Percentiles rank a stretch among this genome's conserved stretches.
These are phyloP conservation scores for Steinernema feltiae DNA, from an alignment of 1,140 invertebrate species.

Conservation along the genomic window DNA sequence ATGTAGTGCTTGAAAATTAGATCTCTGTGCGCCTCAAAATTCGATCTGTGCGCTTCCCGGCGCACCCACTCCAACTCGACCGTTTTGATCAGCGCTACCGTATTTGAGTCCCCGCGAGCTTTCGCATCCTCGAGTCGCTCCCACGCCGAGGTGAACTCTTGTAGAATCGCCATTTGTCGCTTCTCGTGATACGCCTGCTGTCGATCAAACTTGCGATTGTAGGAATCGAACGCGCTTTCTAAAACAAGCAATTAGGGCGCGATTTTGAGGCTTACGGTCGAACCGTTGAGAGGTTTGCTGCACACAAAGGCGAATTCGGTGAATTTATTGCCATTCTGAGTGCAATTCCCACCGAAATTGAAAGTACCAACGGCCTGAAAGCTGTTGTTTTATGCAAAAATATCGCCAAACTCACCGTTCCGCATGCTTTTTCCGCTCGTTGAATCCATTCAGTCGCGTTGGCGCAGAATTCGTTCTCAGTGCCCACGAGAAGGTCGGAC, in stretches of 20 bases:
- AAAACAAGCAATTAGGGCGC: no score
- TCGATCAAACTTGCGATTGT: no score
- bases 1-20: no score
- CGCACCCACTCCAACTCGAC: background rate
- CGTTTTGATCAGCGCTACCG: background rate
- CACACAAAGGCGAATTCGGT: background rate
- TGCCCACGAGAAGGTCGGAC: background rate
- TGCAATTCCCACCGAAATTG: background rate
- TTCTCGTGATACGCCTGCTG: background rate
- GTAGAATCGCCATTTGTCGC: background rate
- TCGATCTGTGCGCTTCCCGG: no score
- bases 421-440: background rate
- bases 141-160: background rate
- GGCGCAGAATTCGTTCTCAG: background rate
- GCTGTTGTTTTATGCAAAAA: background rate
- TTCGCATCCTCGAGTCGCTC: background rate
- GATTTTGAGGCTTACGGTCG: no score
- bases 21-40: no score
- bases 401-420: background rate
- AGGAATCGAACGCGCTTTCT: no score
- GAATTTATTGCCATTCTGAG: background rate
- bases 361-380: background rate
- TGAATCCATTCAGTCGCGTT: background rate
- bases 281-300: background rate
- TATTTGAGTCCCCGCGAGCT: background rate